Conservation (phyloP, 2,113 vertebrate genomes). For the Nyctibius bracteatus region DNA sequence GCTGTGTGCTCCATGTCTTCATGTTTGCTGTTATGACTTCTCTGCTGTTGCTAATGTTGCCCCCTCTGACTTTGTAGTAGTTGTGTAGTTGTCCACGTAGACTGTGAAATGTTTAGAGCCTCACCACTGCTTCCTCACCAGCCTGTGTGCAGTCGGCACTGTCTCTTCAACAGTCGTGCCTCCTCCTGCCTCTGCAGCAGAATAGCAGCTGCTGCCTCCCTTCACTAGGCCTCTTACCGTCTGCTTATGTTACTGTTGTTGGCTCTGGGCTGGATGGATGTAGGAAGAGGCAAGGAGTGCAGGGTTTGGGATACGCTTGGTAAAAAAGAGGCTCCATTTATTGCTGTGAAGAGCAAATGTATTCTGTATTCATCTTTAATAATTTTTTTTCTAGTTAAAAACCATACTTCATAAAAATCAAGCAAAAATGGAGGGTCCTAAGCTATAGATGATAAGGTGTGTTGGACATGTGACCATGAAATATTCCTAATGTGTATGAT, state of each 20-base stretch:
- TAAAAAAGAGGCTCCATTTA: not conserved
- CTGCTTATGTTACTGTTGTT: not conserved
- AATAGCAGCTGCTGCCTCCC: not conserved
- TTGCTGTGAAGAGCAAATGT: not conserved
- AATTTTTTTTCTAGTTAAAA: not conserved
- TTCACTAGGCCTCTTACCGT: not conserved
- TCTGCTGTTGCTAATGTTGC: not conserved
- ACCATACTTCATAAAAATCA: not conserved
- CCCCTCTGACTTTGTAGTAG: not conserved
- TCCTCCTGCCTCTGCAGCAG: not conserved
- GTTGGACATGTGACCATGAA: not conserved
- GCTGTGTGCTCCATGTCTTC: not conserved
- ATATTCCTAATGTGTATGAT: not conserved
- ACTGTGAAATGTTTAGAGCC: not conserved
- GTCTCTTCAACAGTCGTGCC: not conserved
- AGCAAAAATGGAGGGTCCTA: not conserved
- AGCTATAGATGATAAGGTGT: not conserved
- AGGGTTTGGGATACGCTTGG: not conserved
- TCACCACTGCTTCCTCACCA: not conserved
- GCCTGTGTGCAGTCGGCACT: rapidly evolving
- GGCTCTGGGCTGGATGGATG: not conserved
- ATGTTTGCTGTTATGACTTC: not conserved
- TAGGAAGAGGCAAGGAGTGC: not conserved
- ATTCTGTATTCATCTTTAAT: not conserved
- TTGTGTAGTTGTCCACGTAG: not conserved